Percentiles rank a stretch among this genome's conserved stretches.
These are phyloP conservation scores for Drosophila kikkawai DNA, from an alignment of 1,140 invertebrate genomes.

Conservation along the genomic window DNA sequence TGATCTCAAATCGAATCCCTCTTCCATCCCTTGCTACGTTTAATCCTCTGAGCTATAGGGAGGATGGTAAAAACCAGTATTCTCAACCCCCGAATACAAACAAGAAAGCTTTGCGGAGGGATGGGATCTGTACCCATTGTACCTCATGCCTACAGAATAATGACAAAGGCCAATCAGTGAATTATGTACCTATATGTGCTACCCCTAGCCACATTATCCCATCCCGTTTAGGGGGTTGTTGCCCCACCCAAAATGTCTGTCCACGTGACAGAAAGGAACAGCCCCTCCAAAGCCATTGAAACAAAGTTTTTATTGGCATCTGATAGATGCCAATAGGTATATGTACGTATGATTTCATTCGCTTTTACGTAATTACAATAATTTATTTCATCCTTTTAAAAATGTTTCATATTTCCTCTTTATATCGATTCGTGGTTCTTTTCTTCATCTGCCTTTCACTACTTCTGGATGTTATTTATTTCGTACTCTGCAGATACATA, in stretches of 20 bases:
- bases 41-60: not conserved
- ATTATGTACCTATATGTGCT: constrained; percentile 57
- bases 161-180: constrained; percentile 67
- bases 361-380: constrained; percentile 73
- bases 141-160: constrained; percentile 3
- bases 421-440: constrained; percentile 39
- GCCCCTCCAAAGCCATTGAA: constrained; percentile 42
- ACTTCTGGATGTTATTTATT: constrained; percentile 54
- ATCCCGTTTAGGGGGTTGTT: constrained; percentile 22
- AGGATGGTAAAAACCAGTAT: constrained; percentile 33
- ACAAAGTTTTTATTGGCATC: constrained; percentile 69
- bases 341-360: constrained; percentile 31
- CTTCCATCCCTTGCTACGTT: constrained; percentile 17
- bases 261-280: constrained; percentile 9
- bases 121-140: constrained; percentile 27
- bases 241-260: not conserved
- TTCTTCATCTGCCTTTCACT: constrained; percentile 53
- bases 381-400: constrained; percentile 70
- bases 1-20: constrained; percentile 2
- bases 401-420: constrained; percentile 33
- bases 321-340: constrained; percentile 58
- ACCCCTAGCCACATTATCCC: constrained; percentile 30
- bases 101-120: constrained; percentile 2
- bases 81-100: constrained; percentile 25
- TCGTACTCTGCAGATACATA: constrained; percentile 32